Base-by-base conservation (phyloP, 2,113 vertebrate species). In the Gorilla gorilla region DNA sequence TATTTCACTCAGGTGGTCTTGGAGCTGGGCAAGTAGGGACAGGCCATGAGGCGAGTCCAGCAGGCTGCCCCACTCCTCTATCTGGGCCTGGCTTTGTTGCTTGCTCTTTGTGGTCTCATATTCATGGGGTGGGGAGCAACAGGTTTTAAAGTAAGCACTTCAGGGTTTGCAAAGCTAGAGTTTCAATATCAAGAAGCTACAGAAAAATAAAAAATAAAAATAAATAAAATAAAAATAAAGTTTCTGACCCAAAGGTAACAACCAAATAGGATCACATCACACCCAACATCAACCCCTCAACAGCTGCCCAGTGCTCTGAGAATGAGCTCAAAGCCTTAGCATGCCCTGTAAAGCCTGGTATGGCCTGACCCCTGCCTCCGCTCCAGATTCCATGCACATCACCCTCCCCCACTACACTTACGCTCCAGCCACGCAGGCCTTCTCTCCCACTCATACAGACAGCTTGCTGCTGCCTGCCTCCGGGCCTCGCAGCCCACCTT, bases 21-120 rank as follows among this genome's bases (percentile, higher is more conserved):
- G 16, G 20, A 14, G 50, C 87, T 50, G 75, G 45, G 55, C 1
- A 20, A 59, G 76, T 12, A 45, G 59, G 20, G 43, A 11, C 6
- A 5, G 4, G 43, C 2, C 0, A 8, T 0, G 1, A 40, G n/a
- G 59, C 64, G 14, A n/a, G 38, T 38, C 17, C 10, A 3, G 14
- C 0, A 3, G 17, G 85, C 11, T 6, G 8, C 30, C 40, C 45
- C 66, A 27, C 13, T 1, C 3, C 38, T 30, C n/a, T 4, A 2
- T 4, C 30, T 27, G 40, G 32, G 17, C 30, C n/a, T n/a, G 8
- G 25, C 55, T 90, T 23, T 73, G 73, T 8, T 12, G 6, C 55
- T 50, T 90, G 55, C 1, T 30, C 3, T 78, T 10, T 80, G 45
- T 5, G 10, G 35, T 64, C 48, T 61, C 43, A 2, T 4, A 64